A percentile compares a stretch with the other conserved stretches of the same genome.
Conservation (phyloP, 2,888 invertebrate genomes). For the Abrostola tripartita region DNA sequence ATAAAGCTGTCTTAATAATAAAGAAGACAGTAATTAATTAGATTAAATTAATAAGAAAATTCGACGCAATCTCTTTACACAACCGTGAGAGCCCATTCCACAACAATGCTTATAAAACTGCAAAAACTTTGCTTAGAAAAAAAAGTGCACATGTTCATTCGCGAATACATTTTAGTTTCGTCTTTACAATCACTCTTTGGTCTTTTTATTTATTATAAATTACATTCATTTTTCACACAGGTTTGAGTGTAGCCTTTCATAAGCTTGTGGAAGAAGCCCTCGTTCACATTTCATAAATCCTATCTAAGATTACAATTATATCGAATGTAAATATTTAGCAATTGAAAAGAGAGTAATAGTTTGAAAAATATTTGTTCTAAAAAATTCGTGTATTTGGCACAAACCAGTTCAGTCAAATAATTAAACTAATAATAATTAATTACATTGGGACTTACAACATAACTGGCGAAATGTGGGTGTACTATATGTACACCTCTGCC, state of each 20-base stretch:
- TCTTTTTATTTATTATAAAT: no score
- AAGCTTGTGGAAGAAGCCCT: constrained; percentile 41
- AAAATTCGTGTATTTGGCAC: constrained; percentile 66
- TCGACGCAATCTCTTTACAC: constrained; percentile 46
- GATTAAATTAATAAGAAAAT: constrained; percentile 47
- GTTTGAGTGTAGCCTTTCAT: neutral
- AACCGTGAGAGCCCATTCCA: constrained; percentile 50
- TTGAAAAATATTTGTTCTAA: constrained; percentile 50
- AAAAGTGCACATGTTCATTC: neutral
- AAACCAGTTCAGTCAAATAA: constrained; percentile 53
- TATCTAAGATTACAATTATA: constrained; percentile 51
- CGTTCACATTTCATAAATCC: constrained; percentile 41
- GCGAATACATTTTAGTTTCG: neutral
- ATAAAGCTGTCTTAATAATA: constrained; percentile 41
- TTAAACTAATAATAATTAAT: constrained; percentile 34
- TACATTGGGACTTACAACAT: no score
- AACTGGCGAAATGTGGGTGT: no score
- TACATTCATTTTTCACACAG: no score
- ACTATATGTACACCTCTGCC: no score
- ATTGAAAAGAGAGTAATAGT: constrained; percentile 24
- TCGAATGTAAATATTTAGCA: constrained; percentile 30
- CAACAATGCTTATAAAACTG: neutral
- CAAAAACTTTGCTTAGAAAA: neutral
- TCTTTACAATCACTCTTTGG: no score
- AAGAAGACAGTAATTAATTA: constrained; percentile 31